Percentiles rank a stretch among this genome's conserved stretches.
These are phyloP conservation scores for Xestoiulus laeticollis DNA, from an alignment of 2,888 invertebrate genomes.

Conservation along the genomic window DNA sequence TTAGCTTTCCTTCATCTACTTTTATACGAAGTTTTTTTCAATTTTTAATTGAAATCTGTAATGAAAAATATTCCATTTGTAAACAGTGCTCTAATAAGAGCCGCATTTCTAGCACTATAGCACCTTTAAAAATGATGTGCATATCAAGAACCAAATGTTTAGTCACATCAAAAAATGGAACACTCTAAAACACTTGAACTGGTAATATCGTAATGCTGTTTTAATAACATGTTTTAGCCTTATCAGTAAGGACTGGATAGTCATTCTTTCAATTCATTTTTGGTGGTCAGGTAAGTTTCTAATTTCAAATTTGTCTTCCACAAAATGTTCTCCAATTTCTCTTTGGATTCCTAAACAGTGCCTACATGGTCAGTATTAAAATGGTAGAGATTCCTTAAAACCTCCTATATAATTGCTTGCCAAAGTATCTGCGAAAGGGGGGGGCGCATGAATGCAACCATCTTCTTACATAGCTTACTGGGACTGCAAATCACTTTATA, in stretches of 20 bases:
- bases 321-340: constrained; percentile 7
- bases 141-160: not conserved
- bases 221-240: constrained; percentile 32
- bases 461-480: no score
- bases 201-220: not conserved
- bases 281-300: not conserved
- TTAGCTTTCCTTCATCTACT: not conserved
- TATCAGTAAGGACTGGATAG: not conserved
- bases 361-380: constrained; percentile 19
- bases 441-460: no score
- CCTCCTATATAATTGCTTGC: constrained; percentile 44
- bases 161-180: constrained; percentile 38
- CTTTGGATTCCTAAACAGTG: constrained; percentile 21
- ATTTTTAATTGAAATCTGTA: not conserved
- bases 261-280: not conserved
- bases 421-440: constrained; percentile 45
- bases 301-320: constrained; percentile 7
- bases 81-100: not conserved
- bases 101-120: not conserved
- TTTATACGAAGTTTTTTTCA: not conserved
- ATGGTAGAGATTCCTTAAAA: constrained; percentile 19
- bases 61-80: not conserved
- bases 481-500: no score
- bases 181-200: not conserved
- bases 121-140: constrained; percentile 46